Base-by-base conservation (phyloP, 1,140 invertebrate genomes). In the Nixonia krombeini region DNA sequence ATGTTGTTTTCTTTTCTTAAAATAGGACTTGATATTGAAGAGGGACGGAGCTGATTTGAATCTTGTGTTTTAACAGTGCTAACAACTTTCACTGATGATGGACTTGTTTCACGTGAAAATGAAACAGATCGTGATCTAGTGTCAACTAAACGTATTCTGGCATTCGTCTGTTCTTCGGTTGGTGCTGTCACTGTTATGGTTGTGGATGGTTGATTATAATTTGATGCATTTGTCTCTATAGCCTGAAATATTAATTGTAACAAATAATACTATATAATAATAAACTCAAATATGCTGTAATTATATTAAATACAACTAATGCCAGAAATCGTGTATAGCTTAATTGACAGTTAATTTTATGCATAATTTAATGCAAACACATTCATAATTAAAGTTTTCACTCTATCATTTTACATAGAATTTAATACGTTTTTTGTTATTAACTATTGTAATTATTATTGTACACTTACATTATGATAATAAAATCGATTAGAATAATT, bases 51-150 rank as follows among this genome's bases (percentile, higher is more conserved):
- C n/a, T 41, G 15, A 37, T 6, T 37, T 1, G 51, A 31, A 15
- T 53, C 50, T 44, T 53, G 50, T 6, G 40, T 56, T 56, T 40
- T 56, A 13, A 56, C 18, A 1, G 42, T 46, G 29, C 52, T 52
- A n/a, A 42, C 15, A 16, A 52, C 10, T 15, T n/a, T 15, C n/a
- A 5, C 4, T 15, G 28, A 4, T 8, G 9, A 4, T 2, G 28
- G 28, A 8, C 28, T 31, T 8, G 28, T 18, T 17, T 46, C 44
- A 4, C 9, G 28, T 8, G 44, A 10, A 26, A 16, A 44, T 6
- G 41, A 31, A 17, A 33, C 13, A 1, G 59, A 50, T 8, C 35
- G 29, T 0, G 41, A 56, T n/a, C 35, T 56, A 0, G 57, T 37
- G 26, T 73, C 37, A 4, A 44, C 45, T n/a, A 28, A 41, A 0